A percentile compares a stretch with the other conserved stretches of the same genome.
Conservation (phyloP, 2,113 vertebrate genomes). For the Chaetura pelagica region DNA sequence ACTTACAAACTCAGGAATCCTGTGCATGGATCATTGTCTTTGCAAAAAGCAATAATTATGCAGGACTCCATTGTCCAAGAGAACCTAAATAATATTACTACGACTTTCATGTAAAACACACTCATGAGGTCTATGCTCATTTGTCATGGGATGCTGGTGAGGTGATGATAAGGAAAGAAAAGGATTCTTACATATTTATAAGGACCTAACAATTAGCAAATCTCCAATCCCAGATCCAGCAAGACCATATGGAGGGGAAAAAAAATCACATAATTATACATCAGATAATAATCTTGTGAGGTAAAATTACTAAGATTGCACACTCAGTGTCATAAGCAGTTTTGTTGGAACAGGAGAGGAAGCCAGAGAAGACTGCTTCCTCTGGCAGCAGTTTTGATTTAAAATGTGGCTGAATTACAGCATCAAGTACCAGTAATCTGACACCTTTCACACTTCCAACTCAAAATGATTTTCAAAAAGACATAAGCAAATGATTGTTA, state of each 20-base stretch:
- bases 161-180: not conserved
- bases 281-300: not conserved
- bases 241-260: not conserved
- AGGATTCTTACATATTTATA: not conserved
- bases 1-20: not conserved
- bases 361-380: not conserved
- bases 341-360: not conserved
- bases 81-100: not conserved
- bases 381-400: not conserved
- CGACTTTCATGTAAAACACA: not conserved
- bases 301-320: not conserved
- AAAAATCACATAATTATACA: not conserved
- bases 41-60: not conserved
- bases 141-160: not conserved
- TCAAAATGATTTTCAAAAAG: not conserved
- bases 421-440: not conserved
- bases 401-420: not conserved
- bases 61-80: not conserved
- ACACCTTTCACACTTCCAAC: not conserved
- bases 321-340: not conserved
- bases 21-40: not conserved
- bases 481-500: not conserved
- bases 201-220: not conserved
- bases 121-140: not conserved
- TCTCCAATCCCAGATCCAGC: not conserved